Base-by-base conservation (phyloP, 2,113 vertebrate genomes). In the Oophaga pumilio region DNA sequence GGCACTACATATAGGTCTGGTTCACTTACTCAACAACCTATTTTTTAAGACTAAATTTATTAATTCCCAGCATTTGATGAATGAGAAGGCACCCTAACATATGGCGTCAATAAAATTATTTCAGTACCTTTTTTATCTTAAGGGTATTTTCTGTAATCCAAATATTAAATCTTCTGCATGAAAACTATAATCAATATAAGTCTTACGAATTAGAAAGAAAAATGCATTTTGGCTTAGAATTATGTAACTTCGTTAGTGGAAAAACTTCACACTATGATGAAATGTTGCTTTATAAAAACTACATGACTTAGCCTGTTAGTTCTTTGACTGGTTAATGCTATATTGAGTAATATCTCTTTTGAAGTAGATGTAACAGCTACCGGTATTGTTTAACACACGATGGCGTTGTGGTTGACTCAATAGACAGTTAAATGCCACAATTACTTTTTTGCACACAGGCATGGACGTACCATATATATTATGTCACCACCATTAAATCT, bases 221-320 rank as follows among this genome's bases (percentile, higher is more conserved):
- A 84, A 1, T 28, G 8, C 43, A 26, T 52, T 60, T 24, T 8
- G 26, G 17, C 82, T 26, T 59, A 57, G 26, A 71, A 22, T 59
- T 73, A 74, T 68, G 52, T 59, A 74, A 84, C 68, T 84, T 84
- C 82, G 68, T 59, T 68, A 28, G 62, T 66, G 24, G 50, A 84
- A 71, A 52, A 49, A 33, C 26, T 57, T 85, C 7, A 60, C 52
- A 43, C 3, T 28, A 85, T 74, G 43, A 85, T 74, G 69, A 85
- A 76, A 60, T 57, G 11, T 13, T 76, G 20, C 33, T 76, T 22
- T 77, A 77, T 85, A 71, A n/a, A 22, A 57, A 79, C 50, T 71
- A 62, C 86, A 59, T 17, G 86, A 82, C 56, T 73, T 68, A 59
- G 28, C 86, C 26, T 87, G 62, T 80, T 26, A 87, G 69, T 71